phyloP scores from a whole-genome alignment of 1,140 invertebrate species.

The Zaprionus nigranus region DNA sequence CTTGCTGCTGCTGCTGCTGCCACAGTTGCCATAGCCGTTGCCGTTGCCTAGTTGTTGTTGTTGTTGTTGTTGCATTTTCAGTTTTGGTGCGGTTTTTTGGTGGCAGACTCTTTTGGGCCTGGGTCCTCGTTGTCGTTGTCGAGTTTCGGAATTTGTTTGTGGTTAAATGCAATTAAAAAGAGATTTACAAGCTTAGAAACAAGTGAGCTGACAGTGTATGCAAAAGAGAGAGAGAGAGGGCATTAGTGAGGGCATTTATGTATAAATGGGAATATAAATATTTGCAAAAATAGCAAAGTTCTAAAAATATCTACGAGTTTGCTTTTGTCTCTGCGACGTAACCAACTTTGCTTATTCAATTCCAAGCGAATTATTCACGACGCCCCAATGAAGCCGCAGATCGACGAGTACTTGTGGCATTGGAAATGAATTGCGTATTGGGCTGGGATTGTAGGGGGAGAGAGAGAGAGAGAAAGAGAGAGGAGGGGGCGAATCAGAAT shows the following conservation, averaged over 20 bases:
- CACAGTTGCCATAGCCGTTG: background rate
- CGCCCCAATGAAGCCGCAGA: constrained; percentile 1
- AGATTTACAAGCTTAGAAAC: constrained; percentile 69
- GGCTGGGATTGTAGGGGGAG: too few relatives aligned
- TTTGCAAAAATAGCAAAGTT: background rate
- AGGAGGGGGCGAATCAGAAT: background rate
- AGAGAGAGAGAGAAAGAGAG: background rate
- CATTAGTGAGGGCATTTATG: constrained; percentile 4
- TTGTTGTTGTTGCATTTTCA: constrained; percentile 56
- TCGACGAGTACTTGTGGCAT: constrained; percentile 27
- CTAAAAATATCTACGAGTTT: background rate
- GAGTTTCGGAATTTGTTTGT: constrained; percentile 72
- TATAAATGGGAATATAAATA: constrained; percentile 30
- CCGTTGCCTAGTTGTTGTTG: constrained; percentile 1
- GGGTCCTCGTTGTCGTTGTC: constrained; percentile 36
- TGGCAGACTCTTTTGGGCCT: constrained; percentile 25
- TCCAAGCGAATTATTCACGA: constrained; percentile 25
- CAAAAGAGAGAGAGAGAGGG: background rate
- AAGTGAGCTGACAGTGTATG: constrained; percentile 15
- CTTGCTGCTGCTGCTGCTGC: background rate
- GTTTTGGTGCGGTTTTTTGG: constrained; percentile 72
- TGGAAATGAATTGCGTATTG: constrained; percentile 31
- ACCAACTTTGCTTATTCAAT: constrained; percentile 21
- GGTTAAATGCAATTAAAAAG: constrained; percentile 81
- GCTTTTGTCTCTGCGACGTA: too few relatives aligned